Percentiles rank a stretch among this genome's conserved stretches.
Evolutionary conservation across 2,888 invertebrate species (phyloP).

Genomic region (Eupithecia vulgata): DNA sequence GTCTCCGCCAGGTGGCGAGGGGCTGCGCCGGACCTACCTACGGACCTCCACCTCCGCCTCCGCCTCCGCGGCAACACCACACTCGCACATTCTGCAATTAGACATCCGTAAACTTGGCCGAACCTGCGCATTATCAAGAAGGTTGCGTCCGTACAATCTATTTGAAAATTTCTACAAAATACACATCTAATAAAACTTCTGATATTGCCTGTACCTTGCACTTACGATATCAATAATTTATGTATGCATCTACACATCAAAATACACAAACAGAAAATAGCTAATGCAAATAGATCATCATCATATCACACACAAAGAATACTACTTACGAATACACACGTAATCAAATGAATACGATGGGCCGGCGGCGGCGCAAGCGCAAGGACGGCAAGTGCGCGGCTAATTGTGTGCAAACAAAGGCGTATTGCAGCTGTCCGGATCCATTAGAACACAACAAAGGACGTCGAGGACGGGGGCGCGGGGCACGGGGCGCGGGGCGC

Average conservation of each 20-base stretch:
- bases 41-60: neutral
- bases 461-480: neutral
- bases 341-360: slow-evolving; percentile 6
- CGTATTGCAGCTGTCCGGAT: slow-evolving; percentile 45
- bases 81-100: neutral
- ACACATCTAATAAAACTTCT: too few species aligned
- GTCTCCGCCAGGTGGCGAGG: neutral
- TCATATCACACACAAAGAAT: neutral
- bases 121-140: neutral
- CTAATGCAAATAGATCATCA: neutral
- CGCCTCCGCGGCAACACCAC: neutral
- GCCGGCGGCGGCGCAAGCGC: neutral
- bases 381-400: slow-evolving; percentile 25
- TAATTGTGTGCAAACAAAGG: slow-evolving; percentile 31
- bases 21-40: neutral
- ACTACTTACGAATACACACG: neutral
- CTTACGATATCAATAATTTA: too few species aligned
- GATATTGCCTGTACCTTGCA: too few species aligned
- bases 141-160: neutral
- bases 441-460: slow-evolving; percentile 44
- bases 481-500: too few species aligned
- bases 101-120: too few species aligned
- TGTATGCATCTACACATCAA: too few species aligned
- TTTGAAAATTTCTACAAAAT: neutral
- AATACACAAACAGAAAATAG: too few species aligned